Conservation (phyloP, 2,888 invertebrate genomes). For the Diogma glabrata region DNA sequence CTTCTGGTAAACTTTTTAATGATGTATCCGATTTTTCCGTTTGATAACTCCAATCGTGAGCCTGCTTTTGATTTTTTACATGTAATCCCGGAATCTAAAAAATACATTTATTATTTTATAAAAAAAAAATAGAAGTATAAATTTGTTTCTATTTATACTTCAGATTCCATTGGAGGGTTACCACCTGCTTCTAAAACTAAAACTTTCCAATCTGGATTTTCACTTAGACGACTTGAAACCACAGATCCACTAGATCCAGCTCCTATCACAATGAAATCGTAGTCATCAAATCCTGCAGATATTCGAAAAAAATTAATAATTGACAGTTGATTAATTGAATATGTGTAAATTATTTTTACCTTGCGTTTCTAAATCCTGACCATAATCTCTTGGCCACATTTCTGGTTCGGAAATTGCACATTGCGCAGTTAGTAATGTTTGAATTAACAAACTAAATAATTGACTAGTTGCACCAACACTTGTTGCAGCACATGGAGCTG, state of each 20-base stretch:
- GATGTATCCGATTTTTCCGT: constrained; percentile 36
- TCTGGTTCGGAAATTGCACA: constrained; percentile 42
- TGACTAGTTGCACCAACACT: constrained; percentile 27
- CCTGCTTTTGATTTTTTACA: constrained; percentile 15
- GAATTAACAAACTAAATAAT: constrained; percentile 44
- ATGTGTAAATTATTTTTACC: too few species aligned
- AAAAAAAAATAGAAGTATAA: too few species aligned
- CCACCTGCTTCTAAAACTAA: constrained; percentile 41
- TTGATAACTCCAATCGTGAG: constrained; percentile 34
- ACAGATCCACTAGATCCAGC: constrained; percentile 40
- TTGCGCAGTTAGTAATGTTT: constrained; percentile 45
- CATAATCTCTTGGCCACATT: constrained; percentile 44
- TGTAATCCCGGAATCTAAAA: constrained; percentile 1
- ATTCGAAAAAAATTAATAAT: too few species aligned
- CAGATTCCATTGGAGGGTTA: constrained; percentile 36
- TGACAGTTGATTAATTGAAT: too few species aligned
- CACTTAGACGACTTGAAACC: constrained; percentile 38
- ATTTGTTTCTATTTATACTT: too few species aligned
- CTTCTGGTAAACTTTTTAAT: constrained; percentile 30
- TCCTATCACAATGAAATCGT: constrained; percentile 39
- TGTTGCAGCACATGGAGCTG: constrained; percentile 23
- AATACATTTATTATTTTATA: too few species aligned
- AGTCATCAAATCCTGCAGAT: too few species aligned
- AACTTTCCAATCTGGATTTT: constrained; percentile 35
- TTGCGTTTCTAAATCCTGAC: constrained; percentile 14